Evolutionary conservation across 2,113 vertebrate species (phyloP), one percentile per base, ranked within the genome.

Genomic region (Corythornis madagascariensis): DNA sequence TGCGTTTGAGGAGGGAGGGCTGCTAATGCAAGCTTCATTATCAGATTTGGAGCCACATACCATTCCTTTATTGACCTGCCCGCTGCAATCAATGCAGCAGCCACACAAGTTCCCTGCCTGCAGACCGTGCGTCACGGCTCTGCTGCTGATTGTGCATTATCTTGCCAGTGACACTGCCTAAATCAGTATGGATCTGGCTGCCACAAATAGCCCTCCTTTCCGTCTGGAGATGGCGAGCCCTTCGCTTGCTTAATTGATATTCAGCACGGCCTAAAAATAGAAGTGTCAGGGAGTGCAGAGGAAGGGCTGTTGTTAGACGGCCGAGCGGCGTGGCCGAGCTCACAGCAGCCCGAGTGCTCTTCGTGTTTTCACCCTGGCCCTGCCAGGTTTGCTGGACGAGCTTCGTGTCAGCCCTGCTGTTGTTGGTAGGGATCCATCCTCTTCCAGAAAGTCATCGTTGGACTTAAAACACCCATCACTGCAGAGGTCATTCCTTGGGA

Each of bases 41-140:
- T 97, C 97, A 98, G 97, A 98, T 98, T 97, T 96, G 97, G 96
- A 98, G 96, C 96, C 96, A 96, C 97, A 97, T 96, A 97, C 96
- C 95, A 97, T 97, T 97, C 95, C 71, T 66, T 95, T 97, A 99
- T 98, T 97, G 98, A 98, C 98, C 91, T 92, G 96, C 97, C 94
- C 86, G 83, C 88, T 97, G 96, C 96, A 97, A 98, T 98, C 98
- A 97, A 98, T 98, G 97, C 83, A 67, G 79, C 96, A 97, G 94
- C 97, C 92, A 96, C 97, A 93, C 95, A 96, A 95, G 94, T 96
- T 97, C 84, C 91, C 94, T 94, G 94, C 95, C 93, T 90, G 85
- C 84, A 94, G 92, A 47, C 90, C 2, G 3, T 45, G 64, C 1
- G 15, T 88, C 92, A 95, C 63, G 92, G 83, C 60, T 82, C 80